Evolutionary conservation across 2,888 invertebrate species (phyloP), one percentile per base, ranked within the genome.

Genomic region (Meganola albula): DNA sequence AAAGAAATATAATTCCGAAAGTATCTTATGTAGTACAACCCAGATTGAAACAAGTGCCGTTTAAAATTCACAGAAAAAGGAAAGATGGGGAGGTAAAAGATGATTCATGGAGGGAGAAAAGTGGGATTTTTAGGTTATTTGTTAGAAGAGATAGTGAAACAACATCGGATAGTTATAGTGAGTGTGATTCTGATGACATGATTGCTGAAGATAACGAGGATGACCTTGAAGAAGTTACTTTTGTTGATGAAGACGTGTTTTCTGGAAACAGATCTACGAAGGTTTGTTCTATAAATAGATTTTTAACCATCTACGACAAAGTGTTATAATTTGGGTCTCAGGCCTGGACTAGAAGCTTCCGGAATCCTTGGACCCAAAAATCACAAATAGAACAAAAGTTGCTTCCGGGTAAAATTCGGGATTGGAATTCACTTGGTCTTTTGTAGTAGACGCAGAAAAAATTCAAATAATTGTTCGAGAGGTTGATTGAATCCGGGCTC

Each of bases 91-190:
- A 62, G 22, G 36, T 61, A 1, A 70, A 57, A 42, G 80, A 80
- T 8, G 82, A 80, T 35, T 73, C 75, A 2, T 79, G 83, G 82
- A 64, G 71, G 13, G 83, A 85, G 23, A 82, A 73, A 31, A 63
- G 59, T 4, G 69, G 76, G 0, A 69, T 83, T 31, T 82, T 84
- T 21, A 83, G 74, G 54, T 41, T 85, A 9, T 85, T 85, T 33
- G 57, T 66, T 0, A 68, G 70, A 20, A 74, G 62, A 53, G 79
- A 82, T 10, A 82, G 77, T 42, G 80, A 78, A 34, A 72, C 82
- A 1, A 77, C 79, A 0, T 80, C 84, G 1, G 83, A 84, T 40
- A 84, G 84, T 49, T 85, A 84, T 49, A 85, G 85, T 36, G 84
- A 84, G 47, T 83, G 76, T 36, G 84, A 84, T 27, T 75, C 78